These are phyloP conservation scores for Tyto alba DNA, from an alignment of 2,113 vertebrate species.

Conservation along the genomic window DNA sequence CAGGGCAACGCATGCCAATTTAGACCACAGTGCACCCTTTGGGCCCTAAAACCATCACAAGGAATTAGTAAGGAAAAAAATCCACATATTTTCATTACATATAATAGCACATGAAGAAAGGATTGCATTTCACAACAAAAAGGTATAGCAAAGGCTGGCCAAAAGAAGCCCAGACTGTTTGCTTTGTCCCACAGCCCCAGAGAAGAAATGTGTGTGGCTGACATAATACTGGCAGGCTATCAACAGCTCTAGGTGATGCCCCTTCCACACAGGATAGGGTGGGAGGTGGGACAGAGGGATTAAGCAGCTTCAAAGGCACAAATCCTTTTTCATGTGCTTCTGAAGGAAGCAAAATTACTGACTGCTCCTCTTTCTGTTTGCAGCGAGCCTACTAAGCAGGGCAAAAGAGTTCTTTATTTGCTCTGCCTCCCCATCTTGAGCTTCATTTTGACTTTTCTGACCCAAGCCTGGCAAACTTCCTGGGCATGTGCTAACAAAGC, in stretches of 20 bases:
- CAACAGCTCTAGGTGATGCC: not conserved
- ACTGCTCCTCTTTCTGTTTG: not conserved
- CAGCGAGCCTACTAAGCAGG: not conserved
- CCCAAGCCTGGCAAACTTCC: not conserved
- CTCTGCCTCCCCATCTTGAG: not conserved
- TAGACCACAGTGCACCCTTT: not conserved
- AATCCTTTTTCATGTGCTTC: not conserved
- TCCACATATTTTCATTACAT: not conserved
- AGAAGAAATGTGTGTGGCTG: not conserved
- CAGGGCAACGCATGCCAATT: accelerated
- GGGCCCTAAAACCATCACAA: not conserved
- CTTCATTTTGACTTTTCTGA: not conserved
- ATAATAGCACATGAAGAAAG: not conserved
- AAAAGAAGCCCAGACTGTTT: not conserved
- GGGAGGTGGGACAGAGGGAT: not conserved
- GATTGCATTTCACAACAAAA: not conserved
- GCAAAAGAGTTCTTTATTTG: not conserved
- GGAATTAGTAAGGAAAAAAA: not conserved
- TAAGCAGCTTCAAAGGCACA: not conserved
- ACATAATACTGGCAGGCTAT: not conserved
- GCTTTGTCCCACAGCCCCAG: not conserved
- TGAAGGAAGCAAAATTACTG: not conserved
- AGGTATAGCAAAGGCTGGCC: not conserved
- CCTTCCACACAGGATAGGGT: not conserved
- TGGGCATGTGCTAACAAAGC: not conserved